These are phyloP conservation scores for Aplocera efformata DNA, from an alignment of 2,888 invertebrate species.

Conservation along the genomic window DNA sequence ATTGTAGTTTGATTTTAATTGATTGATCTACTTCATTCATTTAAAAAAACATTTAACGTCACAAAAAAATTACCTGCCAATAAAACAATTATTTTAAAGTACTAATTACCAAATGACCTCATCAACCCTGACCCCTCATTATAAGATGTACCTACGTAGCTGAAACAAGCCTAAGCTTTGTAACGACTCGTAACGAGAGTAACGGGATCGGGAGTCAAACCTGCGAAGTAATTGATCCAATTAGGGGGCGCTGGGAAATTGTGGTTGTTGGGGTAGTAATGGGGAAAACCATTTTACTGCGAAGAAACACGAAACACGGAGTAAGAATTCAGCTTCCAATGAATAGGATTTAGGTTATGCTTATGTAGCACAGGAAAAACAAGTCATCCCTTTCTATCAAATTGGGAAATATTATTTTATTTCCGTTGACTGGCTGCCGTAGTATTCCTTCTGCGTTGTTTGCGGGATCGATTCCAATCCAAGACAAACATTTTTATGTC, in stretches of 20 bases:
- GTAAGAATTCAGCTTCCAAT: background rate
- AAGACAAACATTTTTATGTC: too few species aligned
- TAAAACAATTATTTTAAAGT: background rate
- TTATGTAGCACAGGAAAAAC: too few species aligned
- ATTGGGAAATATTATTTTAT: too few species aligned
- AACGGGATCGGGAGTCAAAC: slow-evolving; percentile 29
- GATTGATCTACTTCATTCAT: too few species aligned
- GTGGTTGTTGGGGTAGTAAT: slow-evolving; percentile 35
- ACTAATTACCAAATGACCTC: slow-evolving; percentile 6
- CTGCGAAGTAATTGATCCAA: slow-evolving; percentile 58
- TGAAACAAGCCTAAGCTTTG: slow-evolving; percentile 13
- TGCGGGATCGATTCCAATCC: too few species aligned
- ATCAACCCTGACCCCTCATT: slow-evolving; percentile 15
- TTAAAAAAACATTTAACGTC: too few species aligned
- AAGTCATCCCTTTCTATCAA: too few species aligned
- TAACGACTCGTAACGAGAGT: slow-evolving; percentile 27
- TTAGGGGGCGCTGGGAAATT: slow-evolving; percentile 44
- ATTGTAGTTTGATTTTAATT: too few species aligned
- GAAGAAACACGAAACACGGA: slow-evolving; percentile 6
- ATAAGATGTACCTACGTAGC: slow-evolving; percentile 13
- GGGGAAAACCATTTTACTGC: slow-evolving; percentile 27
- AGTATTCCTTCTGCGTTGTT: too few species aligned
- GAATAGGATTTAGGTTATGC: too few species aligned
- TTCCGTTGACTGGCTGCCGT: too few species aligned
- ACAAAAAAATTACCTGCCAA: too few species aligned